Conservation (phyloP, 2,113 vertebrate genomes). For the Notarius quadriscutis region DNA sequence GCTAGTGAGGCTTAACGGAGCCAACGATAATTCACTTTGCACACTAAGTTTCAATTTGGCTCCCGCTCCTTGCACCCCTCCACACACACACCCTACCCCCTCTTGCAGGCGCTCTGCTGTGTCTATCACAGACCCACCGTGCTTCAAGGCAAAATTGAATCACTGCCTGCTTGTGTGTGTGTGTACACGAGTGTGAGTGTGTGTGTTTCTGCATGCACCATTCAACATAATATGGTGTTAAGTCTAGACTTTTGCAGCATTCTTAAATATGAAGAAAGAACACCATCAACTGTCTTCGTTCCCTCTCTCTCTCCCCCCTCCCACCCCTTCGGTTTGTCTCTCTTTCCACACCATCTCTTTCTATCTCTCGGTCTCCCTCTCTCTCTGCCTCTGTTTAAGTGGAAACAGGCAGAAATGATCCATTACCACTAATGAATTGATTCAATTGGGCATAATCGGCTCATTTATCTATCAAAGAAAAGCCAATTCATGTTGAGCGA, state of each 20-base stretch:
- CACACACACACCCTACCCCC: constrained; percentile 23
- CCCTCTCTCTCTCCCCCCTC: constrained; percentile 12
- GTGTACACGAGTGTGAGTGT: background rate
- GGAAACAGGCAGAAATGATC: constrained; percentile 46
- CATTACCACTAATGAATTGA: constrained; percentile 53
- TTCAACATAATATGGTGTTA: constrained; percentile 41
- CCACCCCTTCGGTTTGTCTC: background rate
- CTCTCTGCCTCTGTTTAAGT: constrained; percentile 15
- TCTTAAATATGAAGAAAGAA: constrained; percentile 39
- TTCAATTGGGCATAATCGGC: constrained; percentile 52
- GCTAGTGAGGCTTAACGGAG: constrained; percentile 56
- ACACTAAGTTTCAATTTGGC: constrained; percentile 64
- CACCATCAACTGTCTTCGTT: background rate
- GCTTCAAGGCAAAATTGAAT: constrained; percentile 49
- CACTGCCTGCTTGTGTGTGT: constrained; percentile 39
- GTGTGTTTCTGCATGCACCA: constrained; percentile 30
- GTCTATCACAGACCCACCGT: constrained; percentile 41
- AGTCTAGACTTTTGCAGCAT: constrained; percentile 45
- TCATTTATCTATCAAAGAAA: constrained; percentile 51
- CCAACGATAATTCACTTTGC: constrained; percentile 69
- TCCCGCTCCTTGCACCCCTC: background rate
- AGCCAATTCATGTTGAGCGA: constrained; percentile 44
- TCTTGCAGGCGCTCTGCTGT: constrained; percentile 48
- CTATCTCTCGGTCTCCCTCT: background rate
- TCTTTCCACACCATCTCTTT: background rate